These are phyloP conservation scores for Microdon myrmicae DNA, from an alignment of 2,888 invertebrate species.

Conservation along the genomic window DNA sequence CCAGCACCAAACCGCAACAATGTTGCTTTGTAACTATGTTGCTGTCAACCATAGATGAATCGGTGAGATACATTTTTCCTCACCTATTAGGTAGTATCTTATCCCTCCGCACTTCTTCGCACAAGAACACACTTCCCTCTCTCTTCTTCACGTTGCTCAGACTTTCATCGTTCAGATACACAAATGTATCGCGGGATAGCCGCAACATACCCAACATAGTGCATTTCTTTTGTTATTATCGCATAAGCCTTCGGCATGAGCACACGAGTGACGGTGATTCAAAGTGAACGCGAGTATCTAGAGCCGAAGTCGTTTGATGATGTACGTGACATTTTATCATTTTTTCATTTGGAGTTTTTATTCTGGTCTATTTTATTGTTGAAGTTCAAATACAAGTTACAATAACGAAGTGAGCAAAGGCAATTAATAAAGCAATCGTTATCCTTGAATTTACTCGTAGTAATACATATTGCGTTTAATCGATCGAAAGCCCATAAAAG, in stretches of 20 bases:
- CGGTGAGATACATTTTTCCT: slow-evolving; percentile 3
- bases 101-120: not conserved
- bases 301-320: slow-evolving; percentile 14
- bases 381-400: too few species aligned
- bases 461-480: too few species aligned
- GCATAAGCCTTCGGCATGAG: slow-evolving; percentile 47
- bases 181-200: slow-evolving; percentile 26
- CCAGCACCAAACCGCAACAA: slow-evolving; percentile 22
- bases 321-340: slow-evolving; percentile 32
- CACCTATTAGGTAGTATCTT: slow-evolving; percentile 13
- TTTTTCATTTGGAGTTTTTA: slow-evolving; percentile 46
- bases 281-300: slow-evolving; percentile 12
- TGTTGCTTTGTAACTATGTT: slow-evolving; percentile 44
- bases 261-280: slow-evolving; percentile 21
- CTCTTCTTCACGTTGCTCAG: slow-evolving; percentile 1
- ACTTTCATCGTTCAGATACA: slow-evolving; percentile 33
- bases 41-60: slow-evolving; percentile 2
- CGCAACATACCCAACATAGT: slow-evolving; percentile 37
- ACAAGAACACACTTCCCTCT: slow-evolving; percentile 13
- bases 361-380: too few species aligned
- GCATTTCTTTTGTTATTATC: slow-evolving; percentile 45
- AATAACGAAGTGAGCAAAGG: too few species aligned
- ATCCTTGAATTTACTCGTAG: too few species aligned
- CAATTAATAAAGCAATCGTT: too few species aligned
- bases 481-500: too few species aligned